phyloP scores from a whole-genome alignment of 2,113 vertebrate genomes.

The Spilogale gracilis region DNA sequence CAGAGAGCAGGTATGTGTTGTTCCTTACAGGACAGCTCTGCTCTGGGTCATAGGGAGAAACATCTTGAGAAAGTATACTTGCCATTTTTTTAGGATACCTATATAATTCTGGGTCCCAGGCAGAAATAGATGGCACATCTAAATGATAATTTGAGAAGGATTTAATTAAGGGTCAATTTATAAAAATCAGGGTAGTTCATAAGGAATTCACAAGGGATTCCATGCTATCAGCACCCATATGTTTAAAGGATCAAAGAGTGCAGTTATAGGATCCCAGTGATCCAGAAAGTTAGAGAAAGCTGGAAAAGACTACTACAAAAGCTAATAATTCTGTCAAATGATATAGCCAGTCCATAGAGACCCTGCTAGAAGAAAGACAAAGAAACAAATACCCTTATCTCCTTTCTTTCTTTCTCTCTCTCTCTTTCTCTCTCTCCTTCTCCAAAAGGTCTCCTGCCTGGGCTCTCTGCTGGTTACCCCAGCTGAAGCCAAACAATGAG shows the following conservation, averaged over 20 bases:
- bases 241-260: neutral
- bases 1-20: neutral
- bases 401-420: neutral
- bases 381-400: neutral
- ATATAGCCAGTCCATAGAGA: neutral
- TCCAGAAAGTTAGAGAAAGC: neutral
- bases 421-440: neutral
- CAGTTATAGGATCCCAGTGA: neutral
- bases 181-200: conserved; percentile 61
- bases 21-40: neutral
- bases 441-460: neutral
- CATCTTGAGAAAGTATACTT: conserved; percentile 40
- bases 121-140: conserved; percentile 72
- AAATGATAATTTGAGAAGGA: conserved; percentile 70
- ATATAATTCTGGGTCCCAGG: neutral
- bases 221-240: conserved; percentile 14
- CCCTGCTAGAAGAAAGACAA: neutral
- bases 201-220: conserved; percentile 46
- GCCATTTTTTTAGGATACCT: conserved; percentile 57
- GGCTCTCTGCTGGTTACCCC: neutral
- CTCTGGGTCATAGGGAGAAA: neutral
- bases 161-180: conserved; percentile 71
- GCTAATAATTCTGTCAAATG: neutral
- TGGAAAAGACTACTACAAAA: neutral
- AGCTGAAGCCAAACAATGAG: neutral